phyloP scores from a whole-genome alignment of 2,113 vertebrate species.

The Chitala chitala region DNA sequence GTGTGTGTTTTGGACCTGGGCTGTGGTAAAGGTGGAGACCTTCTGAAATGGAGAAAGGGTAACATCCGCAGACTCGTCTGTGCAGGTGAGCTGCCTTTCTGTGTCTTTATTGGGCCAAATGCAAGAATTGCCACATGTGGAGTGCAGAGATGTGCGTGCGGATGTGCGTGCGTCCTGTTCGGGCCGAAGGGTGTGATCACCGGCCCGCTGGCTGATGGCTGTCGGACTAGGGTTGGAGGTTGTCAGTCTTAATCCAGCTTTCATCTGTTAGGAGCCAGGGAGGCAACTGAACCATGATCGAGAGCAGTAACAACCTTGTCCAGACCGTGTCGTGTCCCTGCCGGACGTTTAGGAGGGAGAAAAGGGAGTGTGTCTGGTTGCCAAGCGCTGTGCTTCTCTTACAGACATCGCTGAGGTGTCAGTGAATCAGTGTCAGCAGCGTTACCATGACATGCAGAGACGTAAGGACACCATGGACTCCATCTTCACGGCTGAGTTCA shows the following conservation, averaged over 20 bases:
- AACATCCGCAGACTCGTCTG: constrained; percentile 84
- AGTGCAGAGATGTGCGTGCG: too few species aligned
- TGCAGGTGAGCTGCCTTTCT: constrained; percentile 81
- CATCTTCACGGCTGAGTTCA: constrained; percentile 83
- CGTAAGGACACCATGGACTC: constrained; percentile 65
- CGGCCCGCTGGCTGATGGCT: too few species aligned
- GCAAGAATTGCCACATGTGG: background rate
- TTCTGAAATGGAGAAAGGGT: constrained; percentile 92
- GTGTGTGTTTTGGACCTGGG: constrained; percentile 87
- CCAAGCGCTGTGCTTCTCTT: background rate
- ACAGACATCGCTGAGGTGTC: constrained; percentile 88
- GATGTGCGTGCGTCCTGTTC: too few species aligned
- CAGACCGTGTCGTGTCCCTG: too few species aligned
- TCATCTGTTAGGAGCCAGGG: background rate
- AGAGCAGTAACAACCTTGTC: background rate
- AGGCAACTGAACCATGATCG: background rate
- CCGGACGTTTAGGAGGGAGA: too few species aligned
- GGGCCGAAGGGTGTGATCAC: too few species aligned
- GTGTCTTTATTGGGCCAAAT: too few species aligned
- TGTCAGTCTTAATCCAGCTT: background rate
- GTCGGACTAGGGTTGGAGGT: too few species aligned
- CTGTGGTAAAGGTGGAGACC: constrained; percentile 96
- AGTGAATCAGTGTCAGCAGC: constrained; percentile 85
- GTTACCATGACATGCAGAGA: constrained; percentile 81
- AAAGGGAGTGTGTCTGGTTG: too few species aligned